Evolutionary conservation across 2,113 vertebrate species (phyloP).

Genomic region (Cephalopterus ornatus): DNA sequence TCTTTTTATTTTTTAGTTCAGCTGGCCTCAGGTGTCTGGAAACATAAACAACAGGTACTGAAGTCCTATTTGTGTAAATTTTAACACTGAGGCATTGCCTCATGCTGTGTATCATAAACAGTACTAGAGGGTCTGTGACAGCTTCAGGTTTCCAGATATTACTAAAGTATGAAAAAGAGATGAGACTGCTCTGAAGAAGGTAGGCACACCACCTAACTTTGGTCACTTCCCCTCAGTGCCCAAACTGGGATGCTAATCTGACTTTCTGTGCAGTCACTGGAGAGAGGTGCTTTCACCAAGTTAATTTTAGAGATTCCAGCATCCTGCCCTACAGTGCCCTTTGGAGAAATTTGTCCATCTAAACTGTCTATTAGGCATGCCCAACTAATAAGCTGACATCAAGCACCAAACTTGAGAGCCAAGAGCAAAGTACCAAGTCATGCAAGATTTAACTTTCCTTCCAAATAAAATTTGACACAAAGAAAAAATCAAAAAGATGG

Average conservation of each 20-base stretch:
- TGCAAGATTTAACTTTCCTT: background rate
- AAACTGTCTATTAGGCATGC: background rate
- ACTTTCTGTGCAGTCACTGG: background rate
- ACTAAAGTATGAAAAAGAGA: background rate
- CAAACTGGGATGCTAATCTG: background rate
- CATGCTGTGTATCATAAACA: background rate
- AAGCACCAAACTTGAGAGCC: background rate
- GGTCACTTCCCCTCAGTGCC: background rate
- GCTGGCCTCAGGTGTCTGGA: background rate
- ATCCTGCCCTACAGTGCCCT: background rate
- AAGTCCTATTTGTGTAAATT: background rate
- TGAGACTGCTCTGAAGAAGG: background rate
- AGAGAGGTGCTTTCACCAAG: background rate
- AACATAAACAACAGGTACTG: background rate
- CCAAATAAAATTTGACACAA: background rate
- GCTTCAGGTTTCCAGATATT: background rate
- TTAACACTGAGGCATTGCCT: background rate
- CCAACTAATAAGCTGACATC: background rate
- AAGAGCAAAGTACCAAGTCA: background rate
- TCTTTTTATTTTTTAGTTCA: background rate
- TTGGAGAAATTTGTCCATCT: background rate
- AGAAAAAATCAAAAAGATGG: background rate
- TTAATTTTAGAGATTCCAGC: background rate
- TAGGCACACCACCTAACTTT: background rate
- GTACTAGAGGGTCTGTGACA: background rate